These are phyloP conservation scores for Aphaenogaster floridana DNA, from an alignment of 1,140 invertebrate species.

Conservation along the genomic window DNA sequence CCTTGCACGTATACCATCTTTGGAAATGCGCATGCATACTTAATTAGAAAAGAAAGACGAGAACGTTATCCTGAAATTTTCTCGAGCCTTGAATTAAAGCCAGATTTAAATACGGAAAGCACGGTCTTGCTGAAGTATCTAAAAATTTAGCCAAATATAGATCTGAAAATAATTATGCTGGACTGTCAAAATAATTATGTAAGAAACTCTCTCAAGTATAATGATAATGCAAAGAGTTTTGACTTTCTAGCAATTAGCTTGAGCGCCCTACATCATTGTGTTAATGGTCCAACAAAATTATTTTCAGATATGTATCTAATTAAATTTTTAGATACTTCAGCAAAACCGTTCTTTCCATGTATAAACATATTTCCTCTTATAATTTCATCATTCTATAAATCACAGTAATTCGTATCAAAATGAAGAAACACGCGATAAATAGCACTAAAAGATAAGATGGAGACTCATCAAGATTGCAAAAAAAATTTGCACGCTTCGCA, in stretches of 20 bases:
- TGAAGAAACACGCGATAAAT: neutral
- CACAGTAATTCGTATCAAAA: neutral
- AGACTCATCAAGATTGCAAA: neutral
- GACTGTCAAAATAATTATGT: too few species aligned
- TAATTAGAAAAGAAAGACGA: slow-evolving; percentile 11
- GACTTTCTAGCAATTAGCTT: too few species aligned
- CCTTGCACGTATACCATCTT: neutral
- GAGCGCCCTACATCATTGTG: too few species aligned
- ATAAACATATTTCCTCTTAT: neutral
- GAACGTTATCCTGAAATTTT: neutral
- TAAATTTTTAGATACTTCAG: too few species aligned
- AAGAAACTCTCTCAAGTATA: too few species aligned
- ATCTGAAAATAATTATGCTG: too few species aligned
- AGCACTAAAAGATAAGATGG: neutral
- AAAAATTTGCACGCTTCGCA: neutral
- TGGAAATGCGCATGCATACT: neutral
- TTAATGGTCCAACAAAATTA: too few species aligned
- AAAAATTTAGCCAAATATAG: too few species aligned
- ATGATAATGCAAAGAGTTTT: too few species aligned
- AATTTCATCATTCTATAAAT: neutral
- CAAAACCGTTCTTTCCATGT: too few species aligned
- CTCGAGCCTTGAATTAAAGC: neutral
- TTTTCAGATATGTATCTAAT: too few species aligned
- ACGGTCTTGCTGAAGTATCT: too few species aligned
- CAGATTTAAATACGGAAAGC: neutral